Conservation (phyloP, 2,113 vertebrate genomes). For the Phasianus colchicus region DNA sequence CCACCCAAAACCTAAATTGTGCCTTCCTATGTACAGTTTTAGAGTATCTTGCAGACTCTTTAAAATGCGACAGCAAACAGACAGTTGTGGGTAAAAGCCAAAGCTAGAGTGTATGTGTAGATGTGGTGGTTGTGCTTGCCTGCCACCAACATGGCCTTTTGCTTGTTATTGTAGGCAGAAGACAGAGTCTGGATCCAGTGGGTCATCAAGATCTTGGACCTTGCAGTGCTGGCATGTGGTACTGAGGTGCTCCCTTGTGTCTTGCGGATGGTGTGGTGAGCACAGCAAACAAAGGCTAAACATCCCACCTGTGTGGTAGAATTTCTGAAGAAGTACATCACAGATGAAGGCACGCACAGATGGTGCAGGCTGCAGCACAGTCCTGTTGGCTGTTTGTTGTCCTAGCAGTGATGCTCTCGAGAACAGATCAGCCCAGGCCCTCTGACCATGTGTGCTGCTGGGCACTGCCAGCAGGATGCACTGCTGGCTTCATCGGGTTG, state of each 20-base stretch:
- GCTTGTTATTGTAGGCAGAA: background rate
- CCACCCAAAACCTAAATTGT: background rate
- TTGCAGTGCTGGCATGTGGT: background rate
- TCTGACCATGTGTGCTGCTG: accelerated
- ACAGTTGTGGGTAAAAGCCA: background rate
- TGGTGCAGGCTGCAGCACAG: background rate
- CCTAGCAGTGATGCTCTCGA: background rate
- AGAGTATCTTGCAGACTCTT: background rate
- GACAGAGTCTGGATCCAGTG: background rate
- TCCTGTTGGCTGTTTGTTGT: background rate
- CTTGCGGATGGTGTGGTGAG: accelerated
- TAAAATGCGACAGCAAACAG: background rate
- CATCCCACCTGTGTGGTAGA: background rate
- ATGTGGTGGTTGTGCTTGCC: background rate
- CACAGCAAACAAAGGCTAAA: background rate
- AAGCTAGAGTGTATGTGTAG: background rate
- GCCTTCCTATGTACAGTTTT: background rate
- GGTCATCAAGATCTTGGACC: background rate
- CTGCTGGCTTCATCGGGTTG: background rate
- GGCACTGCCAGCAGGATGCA: background rate
- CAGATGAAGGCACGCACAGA: accelerated
- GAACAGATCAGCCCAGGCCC: background rate
- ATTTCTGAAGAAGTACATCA: accelerated
- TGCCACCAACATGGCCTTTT: accelerated
- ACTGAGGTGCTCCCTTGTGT: background rate